These are phyloP conservation scores for Ylistrum balloti DNA, from an alignment of 1,140 invertebrate genomes.

Conservation along the genomic window DNA sequence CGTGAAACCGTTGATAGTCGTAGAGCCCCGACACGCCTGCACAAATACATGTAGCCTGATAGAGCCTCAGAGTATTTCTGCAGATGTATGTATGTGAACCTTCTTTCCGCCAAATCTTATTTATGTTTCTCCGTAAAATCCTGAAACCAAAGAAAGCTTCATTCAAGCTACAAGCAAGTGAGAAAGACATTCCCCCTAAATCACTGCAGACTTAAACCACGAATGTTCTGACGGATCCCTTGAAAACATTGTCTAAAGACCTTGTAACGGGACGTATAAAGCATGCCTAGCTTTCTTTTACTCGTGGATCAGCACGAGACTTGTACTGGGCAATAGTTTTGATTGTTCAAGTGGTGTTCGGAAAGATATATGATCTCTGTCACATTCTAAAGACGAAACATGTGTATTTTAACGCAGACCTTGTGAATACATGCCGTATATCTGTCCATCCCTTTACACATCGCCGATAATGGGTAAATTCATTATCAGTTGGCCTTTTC, in stretches of 20 bases:
- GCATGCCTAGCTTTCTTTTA: not conserved
- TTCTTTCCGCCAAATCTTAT: conserved; percentile 33
- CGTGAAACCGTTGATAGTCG: conserved; percentile 37
- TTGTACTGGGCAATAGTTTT: not conserved
- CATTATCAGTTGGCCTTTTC: not conserved
- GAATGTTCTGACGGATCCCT: not conserved
- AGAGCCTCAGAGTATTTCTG: not conserved
- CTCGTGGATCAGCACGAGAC: not conserved
- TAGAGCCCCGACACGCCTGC: not conserved
- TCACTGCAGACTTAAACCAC: not conserved
- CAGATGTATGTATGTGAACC: conserved; percentile 30
- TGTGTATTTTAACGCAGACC: conserved; percentile 7
- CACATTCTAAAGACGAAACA: conserved; percentile 22
- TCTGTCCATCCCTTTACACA: not conserved
- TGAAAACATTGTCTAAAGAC: not conserved
- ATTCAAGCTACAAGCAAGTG: not conserved
- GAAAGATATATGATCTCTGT: conserved; percentile 7
- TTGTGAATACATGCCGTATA: conserved; percentile 13
- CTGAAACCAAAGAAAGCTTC: not conserved
- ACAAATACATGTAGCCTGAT: not conserved
- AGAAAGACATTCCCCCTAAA: not conserved
- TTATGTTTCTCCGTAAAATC: not conserved
- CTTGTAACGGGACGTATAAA: not conserved
- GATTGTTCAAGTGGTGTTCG: not conserved
- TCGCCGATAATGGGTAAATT: not conserved